phyloP scores from a whole-genome alignment of 2,797 vertebrate genomes.

The Pteronotus mesoamericanus region DNA sequence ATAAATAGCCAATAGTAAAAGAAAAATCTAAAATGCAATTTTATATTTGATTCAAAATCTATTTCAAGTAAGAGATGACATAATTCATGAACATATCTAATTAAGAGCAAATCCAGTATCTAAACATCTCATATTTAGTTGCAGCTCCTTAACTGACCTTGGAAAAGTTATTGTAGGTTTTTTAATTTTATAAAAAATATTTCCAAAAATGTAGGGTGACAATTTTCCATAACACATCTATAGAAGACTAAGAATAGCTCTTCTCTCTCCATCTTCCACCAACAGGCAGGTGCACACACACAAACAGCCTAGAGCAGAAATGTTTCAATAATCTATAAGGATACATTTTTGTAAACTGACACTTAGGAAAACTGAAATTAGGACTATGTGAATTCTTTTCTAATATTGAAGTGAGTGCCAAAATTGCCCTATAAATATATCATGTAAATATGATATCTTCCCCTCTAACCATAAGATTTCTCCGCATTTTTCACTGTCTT shows the following conservation, averaged over 20 bases:
- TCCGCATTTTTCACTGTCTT: background rate
- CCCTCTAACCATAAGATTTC: background rate
- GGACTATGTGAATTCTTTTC: background rate
- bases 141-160: constrained; percentile 6
- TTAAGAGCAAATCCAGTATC: constrained; percentile 27
- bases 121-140: background rate
- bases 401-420: background rate
- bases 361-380: background rate
- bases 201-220: constrained; percentile 7
- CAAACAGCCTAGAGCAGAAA: background rate
- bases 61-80: background rate
- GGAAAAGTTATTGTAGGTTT: background rate
- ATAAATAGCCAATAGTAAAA: background rate
- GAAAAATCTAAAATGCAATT: background rate
- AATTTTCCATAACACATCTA: background rate
- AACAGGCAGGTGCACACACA: background rate
- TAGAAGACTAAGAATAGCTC: background rate
- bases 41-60: constrained; percentile 29
- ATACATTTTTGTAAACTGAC: background rate
- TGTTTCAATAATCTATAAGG: background rate
- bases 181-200: constrained; percentile 36
- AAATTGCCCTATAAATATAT: background rate
- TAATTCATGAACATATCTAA: background rate
- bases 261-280: no score
- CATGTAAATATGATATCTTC: background rate